Conservation (phyloP, 2,797 vertebrate genomes). For the Zenarchopterus dispar region DNA sequence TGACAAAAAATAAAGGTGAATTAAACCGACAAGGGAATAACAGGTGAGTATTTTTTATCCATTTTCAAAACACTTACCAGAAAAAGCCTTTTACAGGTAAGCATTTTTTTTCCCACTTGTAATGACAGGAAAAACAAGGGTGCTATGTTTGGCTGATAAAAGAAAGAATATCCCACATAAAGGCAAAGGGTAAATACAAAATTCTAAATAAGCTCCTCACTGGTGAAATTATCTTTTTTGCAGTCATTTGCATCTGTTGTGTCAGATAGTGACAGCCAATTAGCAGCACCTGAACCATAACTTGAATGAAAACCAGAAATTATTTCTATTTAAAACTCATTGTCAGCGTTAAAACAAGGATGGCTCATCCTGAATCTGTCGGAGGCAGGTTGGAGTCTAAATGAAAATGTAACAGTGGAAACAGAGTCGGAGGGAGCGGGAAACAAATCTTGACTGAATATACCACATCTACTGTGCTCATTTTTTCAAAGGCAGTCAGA, state of each 20-base stretch:
- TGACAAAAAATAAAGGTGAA: neutral
- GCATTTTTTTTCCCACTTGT: slow-evolving; percentile 36
- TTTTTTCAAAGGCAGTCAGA: neutral
- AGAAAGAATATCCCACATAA: slow-evolving; percentile 30
- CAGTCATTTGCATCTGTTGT: slow-evolving; percentile 46
- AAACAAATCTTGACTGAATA: neutral
- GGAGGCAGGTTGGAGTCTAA: slow-evolving; percentile 25
- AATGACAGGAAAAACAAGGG: slow-evolving; percentile 30
- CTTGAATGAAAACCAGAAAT: slow-evolving; percentile 44
- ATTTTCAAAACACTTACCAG: slow-evolving; percentile 32
- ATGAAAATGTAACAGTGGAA: slow-evolving; percentile 20
- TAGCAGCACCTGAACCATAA: slow-evolving; percentile 47
- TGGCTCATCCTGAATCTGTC: slow-evolving; percentile 22
- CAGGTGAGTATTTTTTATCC: slow-evolving; percentile 33
- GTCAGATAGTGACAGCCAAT: slow-evolving; percentile 57
- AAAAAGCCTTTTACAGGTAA: slow-evolving; percentile 14
- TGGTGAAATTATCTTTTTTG: slow-evolving; percentile 49
- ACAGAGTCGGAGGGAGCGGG: neutral
- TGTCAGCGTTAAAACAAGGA: slow-evolving; percentile 47
- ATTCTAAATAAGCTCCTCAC: slow-evolving; percentile 22
- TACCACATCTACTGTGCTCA: too few species aligned
- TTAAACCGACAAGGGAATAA: neutral
- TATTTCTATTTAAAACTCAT: slow-evolving; percentile 48
- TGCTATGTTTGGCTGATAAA: slow-evolving; percentile 45
- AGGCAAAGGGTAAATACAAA: slow-evolving; percentile 18